Base-by-base conservation (phyloP, 2,113 vertebrate species). In the Agapornis roseicollis region DNA sequence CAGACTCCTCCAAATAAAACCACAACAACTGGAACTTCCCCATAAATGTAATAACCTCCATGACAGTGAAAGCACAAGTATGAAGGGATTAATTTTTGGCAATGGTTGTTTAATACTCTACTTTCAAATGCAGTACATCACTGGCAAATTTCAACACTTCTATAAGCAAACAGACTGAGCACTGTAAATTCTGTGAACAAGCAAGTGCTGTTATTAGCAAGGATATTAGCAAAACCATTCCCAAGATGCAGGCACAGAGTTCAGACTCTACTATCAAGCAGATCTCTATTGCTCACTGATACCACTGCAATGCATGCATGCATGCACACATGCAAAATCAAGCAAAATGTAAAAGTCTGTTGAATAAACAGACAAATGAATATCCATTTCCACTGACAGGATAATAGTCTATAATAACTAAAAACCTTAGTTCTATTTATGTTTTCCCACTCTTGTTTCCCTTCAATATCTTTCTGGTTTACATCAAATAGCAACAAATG, bases 301-400 rank as follows among this genome's bases (percentile, higher is more conserved):
- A 78, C 25, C 37, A 9, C 18, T 6, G 24, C 27, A 80, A 80
- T 28, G 50, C 6, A 37, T 3, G 8, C 6, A 37, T 3, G 8
- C 18, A 7, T 0, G 10, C 5, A 49, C 31, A n/a, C 23, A 31
- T 1, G 3, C 11, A 7, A 52, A 60, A 27, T 13, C 50, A 4
- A 60, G 50, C 52, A 72, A 66, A 65, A 74, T 1, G 6, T 13
- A 35, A 10, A 42, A 70, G 29, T 17, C 46, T 46, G 29, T 6
- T 42, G 42, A 82, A 80, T 46, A 72, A 85, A 72, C 3, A 47
- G 31, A 58, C 8, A 69, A 72, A 89, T 0, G 0, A 79, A 33
- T 22, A 90, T 8, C 13, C 14, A 28, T 52, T 91, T 80, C 55
- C 39, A 63, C 31, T 1, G 4, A 41, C n/a, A 39, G 25, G 29